Evolutionary conservation across 2,113 vertebrate species (phyloP).

Genomic region (Ceyx cyanopectus): DNA sequence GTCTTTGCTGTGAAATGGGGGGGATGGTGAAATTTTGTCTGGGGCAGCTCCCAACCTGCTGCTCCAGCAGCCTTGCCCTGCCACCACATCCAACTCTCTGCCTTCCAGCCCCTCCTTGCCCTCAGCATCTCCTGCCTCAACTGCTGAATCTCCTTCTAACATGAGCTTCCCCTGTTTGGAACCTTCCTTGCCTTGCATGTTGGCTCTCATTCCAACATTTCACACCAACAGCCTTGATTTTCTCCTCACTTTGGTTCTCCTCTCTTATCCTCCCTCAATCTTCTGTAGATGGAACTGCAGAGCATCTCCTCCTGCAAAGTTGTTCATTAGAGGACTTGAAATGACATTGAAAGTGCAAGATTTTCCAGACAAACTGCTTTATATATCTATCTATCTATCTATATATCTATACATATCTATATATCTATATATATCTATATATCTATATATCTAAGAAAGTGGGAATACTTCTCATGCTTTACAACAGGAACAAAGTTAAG

Average conservation of each 20-base stretch:
- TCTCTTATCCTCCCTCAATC: neutral
- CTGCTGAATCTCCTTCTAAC: neutral
- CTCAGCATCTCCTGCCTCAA: neutral
- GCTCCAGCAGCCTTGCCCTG: neutral
- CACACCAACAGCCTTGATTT: neutral
- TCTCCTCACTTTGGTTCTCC: neutral
- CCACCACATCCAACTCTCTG: neutral
- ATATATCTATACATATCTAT: neutral
- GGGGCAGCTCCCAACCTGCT: neutral
- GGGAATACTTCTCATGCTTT: neutral
- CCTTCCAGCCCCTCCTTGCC: neutral
- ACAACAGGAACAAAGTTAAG: neutral
- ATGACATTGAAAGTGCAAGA: neutral
- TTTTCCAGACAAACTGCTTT: neutral
- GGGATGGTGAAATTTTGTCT: neutral
- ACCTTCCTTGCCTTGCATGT: neutral
- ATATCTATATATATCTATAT: neutral
- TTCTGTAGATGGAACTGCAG: neutral
- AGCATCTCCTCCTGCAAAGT: neutral
- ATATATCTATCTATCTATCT: neutral
- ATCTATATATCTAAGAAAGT: neutral
- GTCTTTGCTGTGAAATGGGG: neutral
- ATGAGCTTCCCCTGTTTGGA: neutral
- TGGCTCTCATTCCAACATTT: neutral
- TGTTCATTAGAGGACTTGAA: neutral